Base-by-base conservation (phyloP, 2,113 vertebrate genomes). In the Ptyas mucosa region DNA sequence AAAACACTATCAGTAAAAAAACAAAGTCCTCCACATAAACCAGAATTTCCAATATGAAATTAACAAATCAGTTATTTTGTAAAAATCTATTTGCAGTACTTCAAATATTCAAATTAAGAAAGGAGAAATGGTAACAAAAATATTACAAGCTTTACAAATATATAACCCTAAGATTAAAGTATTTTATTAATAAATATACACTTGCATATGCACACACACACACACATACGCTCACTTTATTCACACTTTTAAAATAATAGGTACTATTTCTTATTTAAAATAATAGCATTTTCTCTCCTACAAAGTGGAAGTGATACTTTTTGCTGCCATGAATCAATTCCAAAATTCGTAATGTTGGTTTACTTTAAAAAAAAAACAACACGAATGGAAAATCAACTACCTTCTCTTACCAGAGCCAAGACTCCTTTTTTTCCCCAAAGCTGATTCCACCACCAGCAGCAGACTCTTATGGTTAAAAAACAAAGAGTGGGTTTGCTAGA, bases 401-500 rank as follows among this genome's bases (percentile, higher is more conserved):
- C 55, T 87, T 93, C 29, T 86, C 55, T 93, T 90, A 93, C 88
- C 92, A 90, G 75, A 93, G 54, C 43, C 51, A 89, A 86, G 55
- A 58, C 12, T 86, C n/a, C 81, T 90, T 55, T 90, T 52, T 90
- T 23, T 20, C 61, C 14, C 21, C 5, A 52, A 81, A 52, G 75
- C 54, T 21, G 75, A 61, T 75, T 86, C 54, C 88, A 90, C 54
- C 69, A 93, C 14, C 88, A 85, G 5, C 29, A 39, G 55, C 92
- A 85, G 54, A 39, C 92, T 93, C 75, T 64, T 52, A 58, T 39
- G 75, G 75, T 93, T 90, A 81, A 90, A 64, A 93, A 61, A 93
- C 92, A 93, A 90, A 90, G 92, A 52, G 53, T 61, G 75, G 91
- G 29, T 86, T 51, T 90, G 92, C 92, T 93, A 55, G 89, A 64